Evolutionary conservation across 2,888 invertebrate species (phyloP).

Genomic region (Macaria liturata): DNA sequence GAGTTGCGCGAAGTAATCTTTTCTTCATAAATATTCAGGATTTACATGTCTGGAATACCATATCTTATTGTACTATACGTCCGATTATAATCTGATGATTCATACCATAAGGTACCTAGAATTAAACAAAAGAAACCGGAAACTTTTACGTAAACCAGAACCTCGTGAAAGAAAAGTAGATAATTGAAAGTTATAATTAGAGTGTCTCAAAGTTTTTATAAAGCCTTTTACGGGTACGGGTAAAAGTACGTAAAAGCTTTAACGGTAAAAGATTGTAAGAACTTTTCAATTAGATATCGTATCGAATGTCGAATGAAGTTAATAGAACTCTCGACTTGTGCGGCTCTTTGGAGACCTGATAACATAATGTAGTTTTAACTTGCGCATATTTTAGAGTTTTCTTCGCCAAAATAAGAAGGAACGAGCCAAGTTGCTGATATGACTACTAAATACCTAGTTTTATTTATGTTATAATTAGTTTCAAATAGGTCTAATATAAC

Average conservation of each 20-base stretch:
- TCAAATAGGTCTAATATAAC: too few relatives aligned
- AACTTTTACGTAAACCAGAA: too few relatives aligned
- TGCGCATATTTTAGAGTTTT: slow-evolving; percentile 7
- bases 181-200: slow-evolving; percentile 33
- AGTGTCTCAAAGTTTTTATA: slow-evolving; percentile 28
- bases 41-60: slow-evolving; percentile 9
- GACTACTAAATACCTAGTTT: too few relatives aligned
- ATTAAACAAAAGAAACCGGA: too few relatives aligned
- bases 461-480: too few relatives aligned
- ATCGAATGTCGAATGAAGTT: slow-evolving; percentile 57
- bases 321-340: slow-evolving; percentile 44
- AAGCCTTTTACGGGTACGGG: slow-evolving; percentile 28
- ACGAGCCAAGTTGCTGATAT: too few relatives aligned
- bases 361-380: slow-evolving; percentile 26
- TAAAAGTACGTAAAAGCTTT: slow-evolving; percentile 25
- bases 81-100: too few relatives aligned
- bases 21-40: slow-evolving; percentile 8
- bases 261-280: slow-evolving; percentile 44
- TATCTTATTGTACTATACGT: too few relatives aligned
- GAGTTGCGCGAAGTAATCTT: slow-evolving; percentile 1
- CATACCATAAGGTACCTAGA: too few relatives aligned
- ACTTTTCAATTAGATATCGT: slow-evolving; percentile 61
- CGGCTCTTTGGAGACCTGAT: slow-evolving; percentile 38
- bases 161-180: slow-evolving; percentile 19
- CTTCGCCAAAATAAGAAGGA: too few relatives aligned